Evolutionary conservation across 2,888 invertebrate species (phyloP).

Genomic region (Baccha elongata): DNA sequence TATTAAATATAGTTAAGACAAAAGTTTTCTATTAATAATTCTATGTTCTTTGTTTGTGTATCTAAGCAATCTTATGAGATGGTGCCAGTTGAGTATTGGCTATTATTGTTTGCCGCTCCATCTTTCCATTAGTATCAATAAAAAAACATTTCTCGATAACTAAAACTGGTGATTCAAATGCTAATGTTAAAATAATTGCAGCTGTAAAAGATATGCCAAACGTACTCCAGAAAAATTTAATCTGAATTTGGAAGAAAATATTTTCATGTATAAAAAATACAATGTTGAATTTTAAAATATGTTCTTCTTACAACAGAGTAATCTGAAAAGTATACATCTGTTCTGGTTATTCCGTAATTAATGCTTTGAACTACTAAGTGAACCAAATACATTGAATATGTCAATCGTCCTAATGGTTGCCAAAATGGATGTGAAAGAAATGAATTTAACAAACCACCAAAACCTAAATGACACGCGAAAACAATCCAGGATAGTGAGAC

Average conservation of each 20-base stretch:
- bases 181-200: slow-evolving; percentile 78
- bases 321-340: slow-evolving; percentile 57
- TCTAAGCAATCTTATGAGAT: neutral
- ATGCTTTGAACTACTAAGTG: slow-evolving; percentile 67
- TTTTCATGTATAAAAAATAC: neutral
- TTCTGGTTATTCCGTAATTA: slow-evolving; percentile 39
- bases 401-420: slow-evolving; percentile 80
- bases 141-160: slow-evolving; percentile 77
- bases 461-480: slow-evolving; percentile 81
- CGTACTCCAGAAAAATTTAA: slow-evolving; percentile 60
- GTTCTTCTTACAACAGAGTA: slow-evolving; percentile 55
- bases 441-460: slow-evolving; percentile 80
- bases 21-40: no score
- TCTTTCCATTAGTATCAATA: neutral
- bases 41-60: no score
- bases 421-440: slow-evolving; percentile 80
- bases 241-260: slow-evolving; percentile 34
- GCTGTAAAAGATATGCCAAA: slow-evolving; percentile 67
- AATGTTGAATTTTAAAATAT: neutral
- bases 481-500: slow-evolving; percentile 79
- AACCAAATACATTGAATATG: slow-evolving; percentile 75
- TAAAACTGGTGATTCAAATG: slow-evolving; percentile 81
- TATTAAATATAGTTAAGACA: no score
- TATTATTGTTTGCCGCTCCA: neutral
- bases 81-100: neutral